phyloP scores from a whole-genome alignment of 92 coral and sea anemone genomes.

The Umimayanthus kanabou region DNA sequence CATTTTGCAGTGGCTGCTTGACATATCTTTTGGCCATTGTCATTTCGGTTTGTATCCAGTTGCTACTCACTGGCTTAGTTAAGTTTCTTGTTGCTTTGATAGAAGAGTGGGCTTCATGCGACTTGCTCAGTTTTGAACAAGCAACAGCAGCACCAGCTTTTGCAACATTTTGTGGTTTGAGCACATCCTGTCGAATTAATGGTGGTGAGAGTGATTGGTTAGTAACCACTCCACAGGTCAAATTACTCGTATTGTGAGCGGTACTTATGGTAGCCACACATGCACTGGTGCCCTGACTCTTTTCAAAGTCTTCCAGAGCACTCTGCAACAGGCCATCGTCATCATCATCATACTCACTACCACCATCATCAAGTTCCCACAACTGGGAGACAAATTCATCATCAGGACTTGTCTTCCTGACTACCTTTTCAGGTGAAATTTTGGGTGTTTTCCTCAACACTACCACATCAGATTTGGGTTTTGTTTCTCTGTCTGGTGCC shows the following conservation, averaged over 20 bases:
- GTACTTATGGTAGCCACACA: neutral
- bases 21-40: neutral
- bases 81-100: neutral
- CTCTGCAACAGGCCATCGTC: conserved; percentile 62
- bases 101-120: neutral
- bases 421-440: neutral
- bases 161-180: neutral
- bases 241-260: neutral
- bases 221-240: neutral
- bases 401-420: conserved; percentile 11
- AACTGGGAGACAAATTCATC: conserved; percentile 22
- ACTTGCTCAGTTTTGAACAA: neutral
- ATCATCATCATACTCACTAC: conserved; percentile 43
- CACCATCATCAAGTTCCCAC: conserved; percentile 75
- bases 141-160: neutral
- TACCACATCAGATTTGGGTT: neutral
- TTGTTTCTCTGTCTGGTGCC: neutral
- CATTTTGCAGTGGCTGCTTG: neutral
- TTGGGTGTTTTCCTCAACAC: conserved; percentile 1
- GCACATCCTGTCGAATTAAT: neutral
- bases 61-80: neutral
- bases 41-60: neutral
- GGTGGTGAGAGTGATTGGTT: conserved; percentile 9
- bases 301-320: conserved; percentile 73
- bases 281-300: conserved; percentile 25